Conservation (phyloP, 2,113 vertebrate species). For the Neoarius graeffei region DNA sequence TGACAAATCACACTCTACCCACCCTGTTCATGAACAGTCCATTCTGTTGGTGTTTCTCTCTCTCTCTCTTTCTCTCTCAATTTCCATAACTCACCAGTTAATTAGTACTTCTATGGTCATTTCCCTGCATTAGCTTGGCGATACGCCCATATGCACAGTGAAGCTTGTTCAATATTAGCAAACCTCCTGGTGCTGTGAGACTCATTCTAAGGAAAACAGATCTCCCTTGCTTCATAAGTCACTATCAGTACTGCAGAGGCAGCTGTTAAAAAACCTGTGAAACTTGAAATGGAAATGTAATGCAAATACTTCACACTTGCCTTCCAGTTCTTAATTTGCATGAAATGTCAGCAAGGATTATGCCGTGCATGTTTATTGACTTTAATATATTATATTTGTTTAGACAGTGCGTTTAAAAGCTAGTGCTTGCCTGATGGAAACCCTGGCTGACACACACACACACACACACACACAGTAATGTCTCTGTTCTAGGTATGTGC, state of each 20-base stretch:
- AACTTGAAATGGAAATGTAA: conserved; percentile 30
- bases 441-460: neutral
- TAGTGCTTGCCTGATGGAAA: conserved; percentile 31
- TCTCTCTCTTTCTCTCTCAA: neutral
- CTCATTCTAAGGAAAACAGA: conserved; percentile 17
- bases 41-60: neutral
- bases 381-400: conserved; percentile 20
- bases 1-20: conserved; percentile 44
- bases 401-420: neutral
- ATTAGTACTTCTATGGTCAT: conserved; percentile 28
- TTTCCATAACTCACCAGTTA: neutral
- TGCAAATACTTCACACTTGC: conserved; percentile 26
- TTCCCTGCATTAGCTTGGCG: conserved; percentile 25
- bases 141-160: conserved; percentile 21
- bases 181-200: neutral
- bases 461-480: neutral
- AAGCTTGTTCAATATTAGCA: conserved; percentile 17
- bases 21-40: conserved; percentile 21
- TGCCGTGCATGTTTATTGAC: conserved; percentile 13
- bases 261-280: conserved; percentile 23
- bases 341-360: neutral
- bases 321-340: conserved; percentile 40
- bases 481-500: conserved; percentile 5
- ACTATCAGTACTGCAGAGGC: conserved; percentile 10
- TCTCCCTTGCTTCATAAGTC: conserved; percentile 33